These are phyloP conservation scores for Haliclystus octoradiatus DNA, from an alignment of 30 jellyfish, hydroid and myxozoan genomes.

Conservation along the genomic window DNA sequence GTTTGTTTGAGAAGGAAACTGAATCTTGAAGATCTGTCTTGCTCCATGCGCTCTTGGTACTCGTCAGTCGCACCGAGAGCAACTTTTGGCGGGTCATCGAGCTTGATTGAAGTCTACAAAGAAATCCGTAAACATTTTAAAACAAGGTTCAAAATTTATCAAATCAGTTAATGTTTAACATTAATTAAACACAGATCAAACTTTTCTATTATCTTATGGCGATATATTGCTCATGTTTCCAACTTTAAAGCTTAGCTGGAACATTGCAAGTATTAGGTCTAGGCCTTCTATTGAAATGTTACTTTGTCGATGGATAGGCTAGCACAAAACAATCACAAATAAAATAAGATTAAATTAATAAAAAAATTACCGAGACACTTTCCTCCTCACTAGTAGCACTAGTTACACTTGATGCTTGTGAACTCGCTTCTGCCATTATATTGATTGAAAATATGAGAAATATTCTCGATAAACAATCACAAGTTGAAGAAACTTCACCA, in stretches of 20 bases:
- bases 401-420: background rate
- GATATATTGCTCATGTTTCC: slow-evolving; percentile 13
- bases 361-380: slow-evolving; percentile 12
- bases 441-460: no score
- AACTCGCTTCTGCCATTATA: background rate
- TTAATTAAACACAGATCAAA: no score
- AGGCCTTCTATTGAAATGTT: background rate
- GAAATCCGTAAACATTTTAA: no score
- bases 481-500: no score
- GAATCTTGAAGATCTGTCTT: slow-evolving; percentile 86
- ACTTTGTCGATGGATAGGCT: background rate
- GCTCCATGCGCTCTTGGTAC: slow-evolving; percentile 79
- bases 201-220: no score
- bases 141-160: no score
- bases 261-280: background rate
- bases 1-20: slow-evolving; percentile 76
- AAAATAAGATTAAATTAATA: background rate
- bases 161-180: no score
- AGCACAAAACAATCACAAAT: background rate
- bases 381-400: slow-evolving; percentile 41
- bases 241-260: background rate
- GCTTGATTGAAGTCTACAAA: background rate
- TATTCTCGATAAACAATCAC: no score
- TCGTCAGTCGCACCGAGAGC: slow-evolving; percentile 46
- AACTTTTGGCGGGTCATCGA: background rate